Evolutionary conservation across 2,113 vertebrate genomes (phyloP).

Genomic region (Bos javanicus): DNA sequence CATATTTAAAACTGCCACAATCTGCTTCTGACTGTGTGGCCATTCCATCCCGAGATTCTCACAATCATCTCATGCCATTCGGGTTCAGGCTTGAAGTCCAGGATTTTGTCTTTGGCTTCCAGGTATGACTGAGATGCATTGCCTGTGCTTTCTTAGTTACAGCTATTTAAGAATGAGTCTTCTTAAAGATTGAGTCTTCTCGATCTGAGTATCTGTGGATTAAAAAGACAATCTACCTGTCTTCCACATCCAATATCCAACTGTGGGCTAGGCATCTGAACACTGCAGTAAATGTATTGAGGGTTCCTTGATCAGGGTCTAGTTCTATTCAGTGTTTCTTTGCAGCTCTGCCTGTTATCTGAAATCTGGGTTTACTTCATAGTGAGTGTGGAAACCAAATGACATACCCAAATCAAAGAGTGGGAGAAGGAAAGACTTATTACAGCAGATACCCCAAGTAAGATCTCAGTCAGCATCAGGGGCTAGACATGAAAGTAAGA

Average conservation of each 20-base stretch:
- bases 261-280: background rate
- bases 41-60: background rate
- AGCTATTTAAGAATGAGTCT: background rate
- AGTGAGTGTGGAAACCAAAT: background rate
- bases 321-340: background rate
- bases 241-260: background rate
- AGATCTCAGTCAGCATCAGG: too few relatives aligned
- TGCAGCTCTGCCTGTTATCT: background rate
- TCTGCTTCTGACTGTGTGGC: background rate
- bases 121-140: background rate
- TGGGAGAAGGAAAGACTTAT: background rate
- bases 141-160: background rate
- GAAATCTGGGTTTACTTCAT: background rate
- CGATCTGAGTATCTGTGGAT: background rate
- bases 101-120: background rate
- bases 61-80: background rate
- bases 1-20: background rate
- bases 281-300: background rate
- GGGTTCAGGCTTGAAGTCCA: background rate
- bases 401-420: background rate
- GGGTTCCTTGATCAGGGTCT: background rate
- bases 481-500: too few relatives aligned
- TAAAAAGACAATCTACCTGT: background rate
- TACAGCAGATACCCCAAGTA: background rate
- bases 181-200: background rate